These are phyloP conservation scores for Phalloptychus januarius DNA, from an alignment of 2,797 vertebrate species.

Conservation along the genomic window DNA sequence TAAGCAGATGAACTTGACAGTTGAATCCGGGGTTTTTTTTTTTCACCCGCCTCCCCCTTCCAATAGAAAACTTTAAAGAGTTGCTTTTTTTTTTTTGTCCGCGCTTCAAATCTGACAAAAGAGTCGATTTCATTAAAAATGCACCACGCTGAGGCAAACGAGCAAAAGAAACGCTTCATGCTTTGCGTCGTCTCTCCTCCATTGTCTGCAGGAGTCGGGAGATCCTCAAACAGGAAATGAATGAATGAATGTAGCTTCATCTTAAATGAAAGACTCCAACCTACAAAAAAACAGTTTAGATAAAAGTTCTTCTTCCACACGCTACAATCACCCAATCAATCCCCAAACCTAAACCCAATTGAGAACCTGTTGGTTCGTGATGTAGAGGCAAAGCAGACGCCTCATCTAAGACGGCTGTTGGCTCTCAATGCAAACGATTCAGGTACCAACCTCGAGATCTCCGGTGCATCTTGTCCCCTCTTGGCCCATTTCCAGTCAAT, in stretches of 20 bases:
- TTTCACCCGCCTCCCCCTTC: conserved; percentile 9
- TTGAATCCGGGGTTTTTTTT: conserved; percentile 62
- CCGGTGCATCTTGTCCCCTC: neutral
- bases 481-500: neutral
- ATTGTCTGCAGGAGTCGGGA: conserved; percentile 56
- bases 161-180: conserved; percentile 45
- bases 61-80: conserved; percentile 1
- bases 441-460: neutral
- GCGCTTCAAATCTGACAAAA: conserved; percentile 53
- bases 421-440: neutral
- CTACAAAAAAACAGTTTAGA: neutral
- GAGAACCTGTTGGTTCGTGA: neutral
- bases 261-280: neutral
- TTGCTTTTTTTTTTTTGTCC: conserved; percentile 58
- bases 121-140: conserved; percentile 57
- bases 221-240: conserved; percentile 32
- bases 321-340: neutral
- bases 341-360: neutral
- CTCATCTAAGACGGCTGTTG: neutral
- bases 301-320: neutral
- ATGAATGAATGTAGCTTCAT: neutral
- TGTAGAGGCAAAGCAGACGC: neutral
- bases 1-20: conserved; percentile 55
- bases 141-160: conserved; percentile 14
- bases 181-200: conserved; percentile 47